Evolutionary conservation across 1,140 invertebrate species (phyloP), one percentile per base, ranked within the genome.

Genomic region (Bombus sylvicola): DNA sequence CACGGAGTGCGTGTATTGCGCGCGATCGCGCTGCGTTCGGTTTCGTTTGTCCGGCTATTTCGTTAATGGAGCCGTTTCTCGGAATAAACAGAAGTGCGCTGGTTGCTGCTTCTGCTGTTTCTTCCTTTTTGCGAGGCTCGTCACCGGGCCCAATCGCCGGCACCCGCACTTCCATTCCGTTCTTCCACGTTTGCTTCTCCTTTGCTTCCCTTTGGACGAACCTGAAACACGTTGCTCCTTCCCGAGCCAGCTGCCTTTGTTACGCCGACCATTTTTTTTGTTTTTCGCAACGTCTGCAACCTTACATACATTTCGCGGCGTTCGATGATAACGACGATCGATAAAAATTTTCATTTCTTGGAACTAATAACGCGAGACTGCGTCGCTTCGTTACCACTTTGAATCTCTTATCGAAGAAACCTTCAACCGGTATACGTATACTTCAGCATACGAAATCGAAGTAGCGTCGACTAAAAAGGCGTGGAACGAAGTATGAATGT

Each of bases 11-110:
- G 85, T 69, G 85, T 43, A 83, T 64, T 81, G 53, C 89, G 83
- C 89, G 80, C 82, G 82, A 83, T 81, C 87, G 83, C 77, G 64
- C 75, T 57, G 66, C 84, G 71, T 72, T 78, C 73, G 85, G 82
- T 89, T 89, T 91, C 86, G 90, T 91, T 91, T 91, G 87, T 91
- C 81, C 88, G 78, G 64, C 79, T 87, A 85, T 92, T 92, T 92
- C 89, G 88, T 91, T 92, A 92, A 92, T 92, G 90, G 90, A 91
- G 85, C 90, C 89, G 91, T 92, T 92, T 92, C 91, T 90, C 80
- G 87, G 91, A 92, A 92, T 92, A 91, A 88, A 80, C 83, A 85
- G 76, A 91, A 91, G 85, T 72, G 79, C 85, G 47, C 73, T 71
- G 72, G 37, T 39, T 53, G 41, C 62, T 28, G 72, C 34, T 34